Evolutionary conservation across 1,140 invertebrate species (phyloP).

Genomic region (Calliphora vicina): DNA sequence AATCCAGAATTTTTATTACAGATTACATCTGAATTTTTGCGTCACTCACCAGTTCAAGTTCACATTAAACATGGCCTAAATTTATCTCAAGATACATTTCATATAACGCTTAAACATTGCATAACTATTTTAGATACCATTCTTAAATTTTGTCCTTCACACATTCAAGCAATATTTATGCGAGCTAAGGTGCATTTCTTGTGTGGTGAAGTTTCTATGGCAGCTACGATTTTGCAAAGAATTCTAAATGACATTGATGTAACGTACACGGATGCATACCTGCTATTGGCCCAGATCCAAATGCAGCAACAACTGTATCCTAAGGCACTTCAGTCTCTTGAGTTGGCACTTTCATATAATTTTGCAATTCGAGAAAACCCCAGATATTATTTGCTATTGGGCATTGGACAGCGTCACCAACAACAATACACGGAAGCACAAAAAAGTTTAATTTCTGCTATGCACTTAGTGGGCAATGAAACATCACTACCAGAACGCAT

Average conservation of each 20-base stretch:
- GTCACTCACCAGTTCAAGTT: conserved; percentile 73
- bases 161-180: conserved; percentile 76
- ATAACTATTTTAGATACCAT: conserved; percentile 77
- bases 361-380: conserved; percentile 91
- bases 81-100: conserved; percentile 63
- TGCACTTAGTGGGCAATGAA: conserved; percentile 65
- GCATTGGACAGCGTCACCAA: conserved; percentile 81
- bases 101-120: conserved; percentile 64
- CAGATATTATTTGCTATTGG: conserved; percentile 87
- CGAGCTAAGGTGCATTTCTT: conserved; percentile 83
- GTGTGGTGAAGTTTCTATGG: conserved; percentile 75
- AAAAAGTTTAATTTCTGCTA: conserved; percentile 76
- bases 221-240: conserved; percentile 73
- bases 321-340: conserved; percentile 83
- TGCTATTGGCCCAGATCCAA: conserved; percentile 89
- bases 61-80: conserved; percentile 65
- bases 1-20: conserved; percentile 88
- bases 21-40: conserved; percentile 79
- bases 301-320: conserved; percentile 77
- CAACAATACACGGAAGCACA: conserved; percentile 78
- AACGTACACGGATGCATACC: conserved; percentile 81
- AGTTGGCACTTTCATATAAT: conserved; percentile 88
- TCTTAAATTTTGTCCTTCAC: conserved; percentile 81
- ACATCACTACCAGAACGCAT: conserved; percentile 2
- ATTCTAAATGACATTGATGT: conserved; percentile 79